phyloP scores from a whole-genome alignment of 2,113 vertebrate species.

The Dinomys branickii region DNA sequence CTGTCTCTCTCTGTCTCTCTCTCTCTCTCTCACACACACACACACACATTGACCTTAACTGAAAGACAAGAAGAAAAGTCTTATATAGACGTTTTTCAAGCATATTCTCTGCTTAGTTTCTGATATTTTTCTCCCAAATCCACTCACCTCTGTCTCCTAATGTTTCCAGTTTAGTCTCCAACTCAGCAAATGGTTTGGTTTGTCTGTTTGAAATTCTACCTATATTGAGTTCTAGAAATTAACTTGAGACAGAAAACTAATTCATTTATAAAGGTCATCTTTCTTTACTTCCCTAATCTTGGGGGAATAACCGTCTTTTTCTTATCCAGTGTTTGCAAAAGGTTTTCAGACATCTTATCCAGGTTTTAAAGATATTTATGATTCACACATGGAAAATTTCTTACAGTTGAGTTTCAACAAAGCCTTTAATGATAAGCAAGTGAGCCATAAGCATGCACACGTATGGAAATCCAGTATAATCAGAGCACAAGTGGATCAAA shows the following conservation, averaged over 20 bases:
- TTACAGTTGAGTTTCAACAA: not conserved
- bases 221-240: not conserved
- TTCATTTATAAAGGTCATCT: not conserved
- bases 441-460: not conserved
- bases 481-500: not conserved
- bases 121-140: not conserved
- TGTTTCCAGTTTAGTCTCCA: not conserved
- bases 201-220: not conserved
- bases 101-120: not conserved
- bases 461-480: too few species aligned
- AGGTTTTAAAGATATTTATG: not conserved
- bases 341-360: not conserved
- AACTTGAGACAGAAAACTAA: not conserved
- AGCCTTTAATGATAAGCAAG: not conserved
- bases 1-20: too few species aligned
- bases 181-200: not conserved
- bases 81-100: not conserved
- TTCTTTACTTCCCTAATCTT: not conserved
- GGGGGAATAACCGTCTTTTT: not conserved
- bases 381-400: not conserved
- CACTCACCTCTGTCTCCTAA: not conserved
- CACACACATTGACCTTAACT: not conserved
- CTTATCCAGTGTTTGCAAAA: not conserved
- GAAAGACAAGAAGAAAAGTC: too few species aligned
- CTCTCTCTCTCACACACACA: too few species aligned